Base-by-base conservation (phyloP, 1,140 invertebrate species). In the Zaprionus lachaisei region DNA sequence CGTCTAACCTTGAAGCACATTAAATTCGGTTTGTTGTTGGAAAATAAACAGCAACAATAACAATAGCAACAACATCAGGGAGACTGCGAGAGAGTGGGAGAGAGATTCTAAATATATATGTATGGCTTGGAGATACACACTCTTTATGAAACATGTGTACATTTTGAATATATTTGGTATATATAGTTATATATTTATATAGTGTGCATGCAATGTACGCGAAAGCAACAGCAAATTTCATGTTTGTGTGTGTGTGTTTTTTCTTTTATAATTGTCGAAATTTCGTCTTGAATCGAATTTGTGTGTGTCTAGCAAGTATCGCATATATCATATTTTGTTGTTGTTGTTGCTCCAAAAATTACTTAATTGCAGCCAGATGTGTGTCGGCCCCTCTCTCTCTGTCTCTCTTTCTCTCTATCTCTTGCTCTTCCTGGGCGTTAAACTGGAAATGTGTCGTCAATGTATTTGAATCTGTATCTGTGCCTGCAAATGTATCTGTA, bases 281-380 rank as follows among this genome's bases (percentile, higher is more conserved):
- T 80, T 83, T 83, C 44, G 24, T 78, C 51, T 71, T 72, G 44
- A 65, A 65, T 65, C 38, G 28, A 49, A 57, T 57, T 72, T 37
- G 54, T 63, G 70, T 70, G 72, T 57, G 80, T 79, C 81, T 82
- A 82, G 80, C 75, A 74, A 66, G 80, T 34, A 34, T 80, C 64
- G 68, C 26, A 84, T 81, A 81, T 84, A 78, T 84, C 78, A 84
- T 85, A 47, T 71, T 71, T 24, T 57, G 37, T 58, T 55, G 62
- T 74, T 71, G 58, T 79, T 73, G 62, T 77, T 84, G 78, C 64
- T 83, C 63, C 81, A 83, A 83, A 84, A 83, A 84, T 84, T 83
- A 89, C 84, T 87, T 87, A 87, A 87, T 84, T 87, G 84, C 84
- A 87, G 84, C 84, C 84, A 87, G 81, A 87, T 87, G 84, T 87